These are phyloP conservation scores for Catagonus wagneri DNA, from an alignment of 2,113 vertebrate genomes.

Conservation along the genomic window DNA sequence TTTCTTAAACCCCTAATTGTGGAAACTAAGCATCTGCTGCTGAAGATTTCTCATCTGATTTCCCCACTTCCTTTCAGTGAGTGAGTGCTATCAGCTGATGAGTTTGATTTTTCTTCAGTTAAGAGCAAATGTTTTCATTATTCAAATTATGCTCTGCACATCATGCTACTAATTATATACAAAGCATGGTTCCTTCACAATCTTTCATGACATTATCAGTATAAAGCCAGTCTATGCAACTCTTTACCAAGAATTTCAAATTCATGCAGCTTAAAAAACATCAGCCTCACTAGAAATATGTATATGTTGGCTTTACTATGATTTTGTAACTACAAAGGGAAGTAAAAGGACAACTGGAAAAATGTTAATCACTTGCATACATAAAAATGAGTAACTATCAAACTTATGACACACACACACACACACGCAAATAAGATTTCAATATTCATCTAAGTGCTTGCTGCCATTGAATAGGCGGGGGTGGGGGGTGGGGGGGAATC, in stretches of 20 bases:
- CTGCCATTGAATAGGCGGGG: neutral
- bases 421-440: neutral
- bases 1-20: neutral
- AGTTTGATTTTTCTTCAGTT: constrained; percentile 21
- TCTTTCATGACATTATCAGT: neutral
- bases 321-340: constrained; percentile 36
- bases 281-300: neutral
- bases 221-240: neutral
- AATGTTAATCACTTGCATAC: neutral
- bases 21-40: neutral
- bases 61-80: constrained; percentile 1
- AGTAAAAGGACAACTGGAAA: neutral
- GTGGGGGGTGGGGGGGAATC: neutral
- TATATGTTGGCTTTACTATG: neutral
- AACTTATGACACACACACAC: neutral
- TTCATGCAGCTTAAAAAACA: neutral
- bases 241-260: constrained; percentile 1
- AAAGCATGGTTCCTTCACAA: neutral
- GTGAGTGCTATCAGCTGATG: neutral
- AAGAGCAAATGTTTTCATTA: constrained; percentile 42
- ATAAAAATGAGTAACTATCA: constrained; percentile 20
- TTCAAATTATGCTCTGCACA: constrained; percentile 19
- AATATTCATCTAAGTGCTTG: neutral
- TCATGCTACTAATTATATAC: neutral
- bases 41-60: constrained; percentile 8